These are phyloP conservation scores for Sparus aurata DNA, from an alignment of 2,797 vertebrate genomes.

Conservation along the genomic window DNA sequence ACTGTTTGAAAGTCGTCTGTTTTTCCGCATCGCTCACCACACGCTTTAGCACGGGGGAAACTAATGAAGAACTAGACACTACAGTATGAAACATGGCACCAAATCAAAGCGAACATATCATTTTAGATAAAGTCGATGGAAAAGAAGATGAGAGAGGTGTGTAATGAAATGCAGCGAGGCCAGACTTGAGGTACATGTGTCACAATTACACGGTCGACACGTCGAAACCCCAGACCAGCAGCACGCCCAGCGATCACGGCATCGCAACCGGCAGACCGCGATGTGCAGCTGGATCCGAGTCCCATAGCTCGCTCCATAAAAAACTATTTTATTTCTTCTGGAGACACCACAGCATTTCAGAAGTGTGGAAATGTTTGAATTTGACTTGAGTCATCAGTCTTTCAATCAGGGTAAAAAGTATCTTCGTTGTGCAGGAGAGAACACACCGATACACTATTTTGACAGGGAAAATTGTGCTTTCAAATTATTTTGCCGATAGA, in stretches of 20 bases:
- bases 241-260: background rate
- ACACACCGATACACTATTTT: slow-evolving; percentile 4
- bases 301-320: background rate
- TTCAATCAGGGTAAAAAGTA: slow-evolving; percentile 21
- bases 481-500: slow-evolving; percentile 1
- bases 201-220: background rate
- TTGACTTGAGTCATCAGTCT: background rate
- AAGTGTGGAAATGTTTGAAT: background rate
- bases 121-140: background rate
- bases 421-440: background rate
- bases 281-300: background rate
- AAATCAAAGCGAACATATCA: background rate
- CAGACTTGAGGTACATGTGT: background rate
- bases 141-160: background rate
- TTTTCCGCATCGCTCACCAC: too few species aligned
- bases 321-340: slow-evolving; percentile 2
- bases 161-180: background rate
- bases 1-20: background rate
- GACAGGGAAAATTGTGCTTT: slow-evolving; percentile 17
- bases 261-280: background rate
- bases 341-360: background rate
- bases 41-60: background rate
- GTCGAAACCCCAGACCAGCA: background rate
- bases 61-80: background rate
- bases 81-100: too few species aligned